Evolutionary conservation across 1,140 invertebrate species (phyloP).

Genomic region (Apis dorsata): DNA sequence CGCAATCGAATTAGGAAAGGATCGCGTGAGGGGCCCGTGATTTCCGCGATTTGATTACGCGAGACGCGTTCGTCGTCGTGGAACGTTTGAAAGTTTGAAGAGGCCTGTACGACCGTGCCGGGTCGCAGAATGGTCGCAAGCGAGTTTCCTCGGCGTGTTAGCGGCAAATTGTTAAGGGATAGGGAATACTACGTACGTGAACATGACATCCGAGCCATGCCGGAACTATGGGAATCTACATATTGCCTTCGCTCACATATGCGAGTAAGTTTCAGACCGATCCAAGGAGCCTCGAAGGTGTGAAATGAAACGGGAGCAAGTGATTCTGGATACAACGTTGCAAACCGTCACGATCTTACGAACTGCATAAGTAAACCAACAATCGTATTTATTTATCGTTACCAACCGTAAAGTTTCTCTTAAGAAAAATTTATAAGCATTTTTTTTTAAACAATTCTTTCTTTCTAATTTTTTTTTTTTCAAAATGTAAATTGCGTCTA

Average conservation of each 20-base stretch:
- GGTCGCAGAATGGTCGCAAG: conserved; percentile 58
- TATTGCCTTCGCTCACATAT: conserved; percentile 65
- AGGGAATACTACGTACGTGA: conserved; percentile 69
- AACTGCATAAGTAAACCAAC: too few relatives aligned
- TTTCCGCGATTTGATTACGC: conserved; percentile 2
- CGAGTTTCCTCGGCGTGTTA: conserved; percentile 69
- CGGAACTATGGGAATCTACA: conserved; percentile 50
- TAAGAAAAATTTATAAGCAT: too few relatives aligned
- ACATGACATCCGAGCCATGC: conserved; percentile 66
- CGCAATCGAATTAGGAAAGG: neutral
- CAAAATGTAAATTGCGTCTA: too few relatives aligned
- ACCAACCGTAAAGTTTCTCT: too few relatives aligned
- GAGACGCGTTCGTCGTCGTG: conserved; percentile 24
- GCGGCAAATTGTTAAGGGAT: conserved; percentile 75
- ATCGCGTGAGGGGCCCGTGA: neutral
- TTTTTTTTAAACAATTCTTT: too few relatives aligned
- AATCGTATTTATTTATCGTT: too few relatives aligned
- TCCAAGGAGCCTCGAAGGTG: conserved; percentile 34
- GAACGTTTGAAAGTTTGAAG: conserved; percentile 64
- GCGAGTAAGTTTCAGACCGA: conserved; percentile 66
- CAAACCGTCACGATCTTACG: too few relatives aligned
- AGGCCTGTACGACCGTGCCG: conserved; percentile 50
- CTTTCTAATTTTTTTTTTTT: too few relatives aligned
- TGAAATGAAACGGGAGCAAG: neutral
- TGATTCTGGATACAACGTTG: conserved; percentile 2